Evolutionary conservation across 2,888 invertebrate genomes (phyloP).

Genomic region (Meandrusa payeni): DNA sequence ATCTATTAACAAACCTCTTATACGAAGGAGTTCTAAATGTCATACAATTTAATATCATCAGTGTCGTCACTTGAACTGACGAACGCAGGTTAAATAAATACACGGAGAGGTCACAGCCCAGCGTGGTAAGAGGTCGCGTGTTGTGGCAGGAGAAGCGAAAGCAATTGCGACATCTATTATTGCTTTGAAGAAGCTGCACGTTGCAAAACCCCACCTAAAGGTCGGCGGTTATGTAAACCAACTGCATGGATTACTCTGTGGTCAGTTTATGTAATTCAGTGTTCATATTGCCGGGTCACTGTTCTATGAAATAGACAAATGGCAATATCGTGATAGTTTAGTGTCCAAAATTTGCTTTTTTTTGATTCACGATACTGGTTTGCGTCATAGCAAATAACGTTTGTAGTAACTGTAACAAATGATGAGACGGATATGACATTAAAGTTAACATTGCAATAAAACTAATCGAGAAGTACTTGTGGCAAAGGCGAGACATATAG

Average conservation of each 20-base stretch:
- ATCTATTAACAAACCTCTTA: no score
- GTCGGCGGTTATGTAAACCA: slow-evolving; percentile 24
- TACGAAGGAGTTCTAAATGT: no score
- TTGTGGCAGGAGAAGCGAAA: slow-evolving; percentile 22
- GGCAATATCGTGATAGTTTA: slow-evolving; percentile 22
- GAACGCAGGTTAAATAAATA: slow-evolving; percentile 12
- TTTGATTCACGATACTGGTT: slow-evolving; percentile 3
- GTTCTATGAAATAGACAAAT: slow-evolving; percentile 7
- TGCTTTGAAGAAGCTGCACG: slow-evolving; percentile 16
- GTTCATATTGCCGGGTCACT: slow-evolving; percentile 15
- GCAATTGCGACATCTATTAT: slow-evolving; percentile 26
- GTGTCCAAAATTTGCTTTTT: slow-evolving; percentile 5
- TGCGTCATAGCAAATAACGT: background rate
- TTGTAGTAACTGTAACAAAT: no score
- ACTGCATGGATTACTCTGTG: slow-evolving; percentile 18
- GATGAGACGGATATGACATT: slow-evolving; percentile 1
- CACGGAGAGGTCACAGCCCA: slow-evolving; percentile 18
- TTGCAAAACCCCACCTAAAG: slow-evolving; percentile 23
- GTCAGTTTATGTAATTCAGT: slow-evolving; percentile 23
- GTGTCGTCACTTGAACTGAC: slow-evolving; percentile 9
- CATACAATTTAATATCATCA: slow-evolving; percentile 6
- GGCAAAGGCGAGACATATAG: no score
- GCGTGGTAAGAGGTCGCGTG: slow-evolving; percentile 10
- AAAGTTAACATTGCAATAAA: no score
- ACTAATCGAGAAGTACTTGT: no score